Evolutionary conservation across 2,888 invertebrate genomes (phyloP).

Genomic region (Anagyrus pseudococci): DNA sequence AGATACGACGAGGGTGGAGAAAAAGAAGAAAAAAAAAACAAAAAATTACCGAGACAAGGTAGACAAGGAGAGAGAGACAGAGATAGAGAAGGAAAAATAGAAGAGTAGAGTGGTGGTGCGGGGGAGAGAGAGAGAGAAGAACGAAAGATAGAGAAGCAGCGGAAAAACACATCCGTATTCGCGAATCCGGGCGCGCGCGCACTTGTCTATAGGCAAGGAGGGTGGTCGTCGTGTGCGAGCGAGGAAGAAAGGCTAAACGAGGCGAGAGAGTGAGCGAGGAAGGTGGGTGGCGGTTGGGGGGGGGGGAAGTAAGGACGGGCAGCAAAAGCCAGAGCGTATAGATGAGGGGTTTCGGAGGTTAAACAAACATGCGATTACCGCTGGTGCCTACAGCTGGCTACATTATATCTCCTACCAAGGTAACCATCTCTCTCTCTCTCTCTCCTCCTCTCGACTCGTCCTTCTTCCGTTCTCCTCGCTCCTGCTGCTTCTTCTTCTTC

Average conservation of each 20-base stretch:
- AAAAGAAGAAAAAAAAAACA: too few species aligned
- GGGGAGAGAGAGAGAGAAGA: neutral
- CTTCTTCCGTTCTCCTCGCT: slow-evolving; percentile 32
- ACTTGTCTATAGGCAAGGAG: slow-evolving; percentile 41
- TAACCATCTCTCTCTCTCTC: slow-evolving; percentile 46
- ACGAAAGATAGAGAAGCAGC: slow-evolving; percentile 11
- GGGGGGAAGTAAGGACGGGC: neutral
- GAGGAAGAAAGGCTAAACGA: slow-evolving; percentile 46
- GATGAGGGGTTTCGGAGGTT: slow-evolving; percentile 62
- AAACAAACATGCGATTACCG: slow-evolving; percentile 63
- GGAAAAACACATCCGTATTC: slow-evolving; percentile 53
- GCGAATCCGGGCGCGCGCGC: slow-evolving; percentile 34
- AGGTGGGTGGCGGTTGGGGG: neutral
- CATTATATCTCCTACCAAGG: slow-evolving; percentile 58
- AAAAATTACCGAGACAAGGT: slow-evolving; percentile 2
- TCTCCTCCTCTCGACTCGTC: slow-evolving; percentile 33
- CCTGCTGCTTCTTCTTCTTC: slow-evolving; percentile 6
- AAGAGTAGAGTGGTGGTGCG: slow-evolving; percentile 34
- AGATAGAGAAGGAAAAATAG: slow-evolving; percentile 37
- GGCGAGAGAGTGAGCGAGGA: slow-evolving; percentile 41
- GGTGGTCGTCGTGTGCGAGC: slow-evolving; percentile 47
- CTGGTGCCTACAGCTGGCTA: slow-evolving; percentile 59
- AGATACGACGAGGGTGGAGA: too few species aligned
- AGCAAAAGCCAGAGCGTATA: slow-evolving; percentile 44
- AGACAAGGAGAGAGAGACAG: slow-evolving; percentile 23